Evolutionary conservation across 1,140 invertebrate genomes (phyloP), one percentile per base, ranked within the genome.

Genomic region (Araneus ventricosus): DNA sequence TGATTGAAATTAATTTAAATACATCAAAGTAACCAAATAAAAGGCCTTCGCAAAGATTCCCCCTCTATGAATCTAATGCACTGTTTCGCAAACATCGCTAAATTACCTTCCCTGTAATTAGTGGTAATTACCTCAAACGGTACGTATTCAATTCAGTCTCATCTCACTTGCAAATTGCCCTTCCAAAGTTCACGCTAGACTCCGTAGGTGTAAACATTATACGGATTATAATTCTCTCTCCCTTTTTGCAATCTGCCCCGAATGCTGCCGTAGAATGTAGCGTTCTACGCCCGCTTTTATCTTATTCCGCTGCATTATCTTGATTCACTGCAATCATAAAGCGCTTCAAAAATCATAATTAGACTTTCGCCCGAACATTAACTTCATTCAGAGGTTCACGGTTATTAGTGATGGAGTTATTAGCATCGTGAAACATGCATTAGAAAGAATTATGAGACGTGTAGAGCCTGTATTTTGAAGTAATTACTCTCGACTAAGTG

Each of bases 111-210:
- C 24, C 37, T 45, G 87, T 88, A 88, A 88, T 88, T 88, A 88
- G 87, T 70, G 87, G 63, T 75, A 88, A 88, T 88, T 88, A 88
- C 63, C 87, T 88, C 87, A 88, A 88, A 52, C 34, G 39, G 63
- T 75, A 70, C 63, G 67, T 70, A 75, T 88, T 88, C 63, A 88
- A 88, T 88, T 75, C 27, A 75, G 87, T 27, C 87, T 88, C 87
- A 88, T 88, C 59, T 88, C 87, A 67, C 87, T 75, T 88, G 87
- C 87, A 88, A 88, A 88, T 88, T 88, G 27, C 87, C 63, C 61
- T 41, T 45, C 24, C 80, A 24, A 30, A 34, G 87, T 70, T 75
- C 22, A 88, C 45, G 24, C 8, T 24, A 37, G 37, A 10, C 63
- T 27, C 30, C 37, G 63, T 70, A 75, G 63, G 41, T 45, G 87